Evolutionary conservation across 2,113 vertebrate genomes (phyloP).

Genomic region (Misgurnus mizolepis): DNA sequence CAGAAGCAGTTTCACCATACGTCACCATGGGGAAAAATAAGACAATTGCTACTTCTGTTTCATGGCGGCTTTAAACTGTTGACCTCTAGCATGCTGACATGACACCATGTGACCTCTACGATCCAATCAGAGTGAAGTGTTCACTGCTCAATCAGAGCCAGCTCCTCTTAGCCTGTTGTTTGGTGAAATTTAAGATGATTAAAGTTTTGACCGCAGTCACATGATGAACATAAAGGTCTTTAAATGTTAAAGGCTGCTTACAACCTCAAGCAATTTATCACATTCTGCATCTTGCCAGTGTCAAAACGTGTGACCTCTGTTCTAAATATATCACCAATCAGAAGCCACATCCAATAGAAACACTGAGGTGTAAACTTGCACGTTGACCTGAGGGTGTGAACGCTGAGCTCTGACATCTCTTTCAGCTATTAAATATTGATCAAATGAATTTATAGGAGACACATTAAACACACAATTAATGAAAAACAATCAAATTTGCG

Average conservation of each 20-base stretch:
- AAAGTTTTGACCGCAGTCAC: not conserved
- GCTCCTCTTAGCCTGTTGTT: not conserved
- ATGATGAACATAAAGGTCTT: not conserved
- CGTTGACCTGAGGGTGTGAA: not conserved
- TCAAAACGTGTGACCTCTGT: conserved; percentile 20
- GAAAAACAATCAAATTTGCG: not conserved
- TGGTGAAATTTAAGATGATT: too few relatives aligned
- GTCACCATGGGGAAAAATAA: too few relatives aligned
- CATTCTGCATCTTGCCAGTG: not conserved
- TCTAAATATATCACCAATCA: conserved; percentile 3
- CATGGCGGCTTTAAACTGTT: too few relatives aligned
- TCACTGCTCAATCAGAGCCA: not conserved
- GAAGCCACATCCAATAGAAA: conserved; percentile 1
- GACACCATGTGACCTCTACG: conserved; percentile 5
- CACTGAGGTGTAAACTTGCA: not conserved
- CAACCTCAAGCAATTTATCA: not conserved
- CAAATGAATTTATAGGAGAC: too few relatives aligned
- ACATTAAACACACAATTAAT: not conserved
- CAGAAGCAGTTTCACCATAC: too few relatives aligned
- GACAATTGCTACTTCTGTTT: too few relatives aligned
- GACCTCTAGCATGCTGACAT: not conserved
- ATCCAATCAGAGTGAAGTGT: conserved; percentile 3
- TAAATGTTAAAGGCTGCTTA: not conserved
- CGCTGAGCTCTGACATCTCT: not conserved
- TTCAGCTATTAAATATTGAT: not conserved